Evolutionary conservation across 2,797 vertebrate genomes (phyloP), one percentile per base, ranked within the genome.

Genomic region (Hippocampus kuda): DNA sequence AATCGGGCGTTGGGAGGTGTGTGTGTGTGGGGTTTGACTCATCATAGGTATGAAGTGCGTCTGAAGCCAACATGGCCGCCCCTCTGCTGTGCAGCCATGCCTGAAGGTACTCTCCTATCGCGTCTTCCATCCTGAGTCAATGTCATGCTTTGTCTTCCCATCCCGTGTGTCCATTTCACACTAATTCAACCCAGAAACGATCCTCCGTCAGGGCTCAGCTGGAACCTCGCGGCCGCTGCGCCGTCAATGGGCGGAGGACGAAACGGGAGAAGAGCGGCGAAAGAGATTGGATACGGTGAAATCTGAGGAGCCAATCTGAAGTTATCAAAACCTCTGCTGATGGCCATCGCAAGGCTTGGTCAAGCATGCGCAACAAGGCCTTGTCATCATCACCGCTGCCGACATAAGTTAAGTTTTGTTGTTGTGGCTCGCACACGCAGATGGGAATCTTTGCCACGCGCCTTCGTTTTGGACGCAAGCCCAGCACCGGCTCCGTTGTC

Each of bases 131-230:
- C 84, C 85, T 73, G 68, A 85, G 81, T 87, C 88, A 86, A 89
- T 83, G 88, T 90, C 90, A 90, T 89, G 89, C 88, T 91, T 90
- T 90, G 87, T 90, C 88, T 89, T 86, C 85, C 89, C 89, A 87
- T 88, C 90, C 86, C 81, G 85, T 83, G 84, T 90, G 85, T 88
- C 84, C 89, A 90, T 90, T 91, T 89, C 89, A 88, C 87, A 89
- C 90, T 88, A 88, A 88, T 87, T 87, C 88, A 90, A 87, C 83
- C 86, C 84, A 90, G 88, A 90, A 88, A 88, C 86, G 86, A 89
- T 86, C 80, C 77, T 80, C 75, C 77, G 88, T 84, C 75, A 69
- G 85, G 83, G 85, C 86, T 87, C 90, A 89, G 89, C 88, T 91
- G 89, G 87, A 38, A 85, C 85, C 84, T 84, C 78, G 77, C 77